Conservation (phyloP, 2,797 vertebrate genomes). For the Arnoldichthys spilopterus region DNA sequence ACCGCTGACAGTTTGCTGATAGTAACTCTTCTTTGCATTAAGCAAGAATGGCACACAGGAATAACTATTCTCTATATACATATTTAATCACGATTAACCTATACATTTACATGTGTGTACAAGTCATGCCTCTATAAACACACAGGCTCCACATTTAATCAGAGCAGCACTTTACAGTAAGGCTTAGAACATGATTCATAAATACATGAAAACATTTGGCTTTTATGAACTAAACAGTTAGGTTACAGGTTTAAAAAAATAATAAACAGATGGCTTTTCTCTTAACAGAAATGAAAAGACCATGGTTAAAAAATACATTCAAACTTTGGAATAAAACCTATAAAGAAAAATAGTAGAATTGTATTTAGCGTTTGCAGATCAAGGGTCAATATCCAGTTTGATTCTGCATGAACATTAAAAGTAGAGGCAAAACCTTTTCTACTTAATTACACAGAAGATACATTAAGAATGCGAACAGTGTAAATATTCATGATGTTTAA, state of each 20-base stretch:
- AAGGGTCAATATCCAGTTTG: too few relatives aligned
- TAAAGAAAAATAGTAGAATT: too few relatives aligned
- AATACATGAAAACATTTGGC: neutral
- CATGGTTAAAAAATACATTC: neutral
- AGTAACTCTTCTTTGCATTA: neutral
- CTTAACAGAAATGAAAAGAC: neutral
- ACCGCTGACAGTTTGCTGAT: neutral
- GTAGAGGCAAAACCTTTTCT: neutral
- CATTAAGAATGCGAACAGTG: neutral
- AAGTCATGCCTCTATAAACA: constrained; percentile 7
- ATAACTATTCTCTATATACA: neutral
- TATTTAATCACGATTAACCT: constrained; percentile 27
- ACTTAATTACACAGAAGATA: neutral
- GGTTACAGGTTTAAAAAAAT: neutral
- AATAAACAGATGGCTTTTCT: neutral
- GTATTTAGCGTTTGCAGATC: too few relatives aligned
- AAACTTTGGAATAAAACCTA: neutral
- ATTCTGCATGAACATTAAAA: neutral
- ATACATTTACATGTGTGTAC: constrained; percentile 33
- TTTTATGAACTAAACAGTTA: neutral
- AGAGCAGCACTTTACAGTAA: neutral
- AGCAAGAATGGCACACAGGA: neutral
- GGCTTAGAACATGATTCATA: constrained; percentile 9
- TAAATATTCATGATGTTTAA: neutral
- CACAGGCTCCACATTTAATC: constrained; percentile 3